Evolutionary conservation across 2,113 vertebrate species (phyloP).

Genomic region (Esox niger): DNA sequence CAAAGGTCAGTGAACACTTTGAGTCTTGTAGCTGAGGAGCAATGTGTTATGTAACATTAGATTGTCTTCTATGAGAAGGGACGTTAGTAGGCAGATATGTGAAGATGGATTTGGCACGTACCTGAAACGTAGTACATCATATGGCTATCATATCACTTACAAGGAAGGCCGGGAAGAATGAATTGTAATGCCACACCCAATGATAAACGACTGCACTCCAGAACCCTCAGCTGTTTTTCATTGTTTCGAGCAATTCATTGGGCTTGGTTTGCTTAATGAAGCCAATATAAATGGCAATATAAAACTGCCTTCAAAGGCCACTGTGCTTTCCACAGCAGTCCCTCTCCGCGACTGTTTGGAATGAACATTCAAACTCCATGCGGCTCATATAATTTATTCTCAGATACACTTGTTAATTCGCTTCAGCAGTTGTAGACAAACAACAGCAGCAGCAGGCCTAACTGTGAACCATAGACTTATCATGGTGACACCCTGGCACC

Average conservation of each 20-base stretch:
- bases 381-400: conserved; percentile 25
- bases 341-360: conserved; percentile 19
- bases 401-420: conserved; percentile 38
- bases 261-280: conserved; percentile 25
- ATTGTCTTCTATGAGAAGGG: background rate
- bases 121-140: background rate
- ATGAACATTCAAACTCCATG: conserved; percentile 29
- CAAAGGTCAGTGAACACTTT: background rate
- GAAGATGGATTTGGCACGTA: background rate
- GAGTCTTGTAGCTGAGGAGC: background rate
- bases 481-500: conserved; percentile 31
- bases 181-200: no score
- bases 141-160: no score
- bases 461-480: conserved; percentile 27
- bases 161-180: no score
- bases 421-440: conserved; percentile 25
- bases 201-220: background rate
- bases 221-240: conserved; percentile 20
- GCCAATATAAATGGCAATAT: conserved; percentile 7
- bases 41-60: background rate
- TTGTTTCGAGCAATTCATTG: conserved; percentile 24
- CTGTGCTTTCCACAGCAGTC: background rate
- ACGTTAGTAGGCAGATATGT: background rate
- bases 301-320: conserved; percentile 17
- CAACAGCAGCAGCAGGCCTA: conserved; percentile 45